These are phyloP conservation scores for Tribolium freemani DNA, from an alignment of 2,888 invertebrate genomes.

Conservation along the genomic window DNA sequence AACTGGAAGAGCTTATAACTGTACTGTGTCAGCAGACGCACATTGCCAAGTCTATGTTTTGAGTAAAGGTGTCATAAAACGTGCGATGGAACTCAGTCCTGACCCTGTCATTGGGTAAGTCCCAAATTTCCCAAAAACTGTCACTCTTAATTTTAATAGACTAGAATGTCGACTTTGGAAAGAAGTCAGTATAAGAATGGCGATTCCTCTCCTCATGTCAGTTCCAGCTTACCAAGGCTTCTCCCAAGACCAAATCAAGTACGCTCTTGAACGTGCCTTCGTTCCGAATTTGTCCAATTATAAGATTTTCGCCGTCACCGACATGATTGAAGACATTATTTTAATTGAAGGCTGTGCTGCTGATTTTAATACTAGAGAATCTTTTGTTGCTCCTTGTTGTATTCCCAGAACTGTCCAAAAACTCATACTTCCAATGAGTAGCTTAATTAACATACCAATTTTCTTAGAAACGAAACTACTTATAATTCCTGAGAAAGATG, in stretches of 20 bases:
- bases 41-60: constrained; percentile 71
- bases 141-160: not conserved
- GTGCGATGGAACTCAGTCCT: constrained; percentile 65
- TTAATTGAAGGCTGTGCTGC: constrained; percentile 72
- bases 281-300: constrained; percentile 51
- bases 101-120: constrained; percentile 51
- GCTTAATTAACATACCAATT: constrained; percentile 33
- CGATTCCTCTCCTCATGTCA: not conserved
- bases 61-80: constrained; percentile 66
- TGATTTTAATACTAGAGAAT: constrained; percentile 70
- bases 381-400: constrained; percentile 73
- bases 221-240: constrained; percentile 3
- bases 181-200: constrained; percentile 9
- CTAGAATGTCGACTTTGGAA: constrained; percentile 15
- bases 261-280: constrained; percentile 3
- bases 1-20: constrained; percentile 72
- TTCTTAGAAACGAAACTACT: constrained; percentile 65
- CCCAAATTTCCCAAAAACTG: not conserved
- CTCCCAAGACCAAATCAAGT: constrained; percentile 1
- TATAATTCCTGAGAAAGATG: constrained; percentile 56
- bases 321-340: constrained; percentile 72
- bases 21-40: constrained; percentile 73
- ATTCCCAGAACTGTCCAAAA: constrained; percentile 66
- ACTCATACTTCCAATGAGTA: constrained; percentile 18
- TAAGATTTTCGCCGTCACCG: constrained; percentile 70